These are phyloP conservation scores for Aegotheles bennettii DNA, from an alignment of 2,113 vertebrate species.

Conservation along the genomic window DNA sequence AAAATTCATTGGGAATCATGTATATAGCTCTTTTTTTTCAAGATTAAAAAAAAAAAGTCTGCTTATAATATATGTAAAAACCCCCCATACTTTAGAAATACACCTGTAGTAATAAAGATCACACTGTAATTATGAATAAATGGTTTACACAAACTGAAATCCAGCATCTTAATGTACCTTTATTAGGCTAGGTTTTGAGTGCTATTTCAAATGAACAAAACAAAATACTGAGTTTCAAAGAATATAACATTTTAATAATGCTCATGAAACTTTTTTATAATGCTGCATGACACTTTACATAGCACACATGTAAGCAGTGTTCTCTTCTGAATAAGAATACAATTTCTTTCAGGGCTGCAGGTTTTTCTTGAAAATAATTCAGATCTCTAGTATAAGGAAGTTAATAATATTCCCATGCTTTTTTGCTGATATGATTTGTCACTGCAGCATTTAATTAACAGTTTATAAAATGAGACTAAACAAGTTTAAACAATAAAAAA, in stretches of 20 bases:
- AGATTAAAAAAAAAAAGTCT: not conserved
- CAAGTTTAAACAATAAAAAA: too few relatives aligned
- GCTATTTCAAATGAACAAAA: not conserved
- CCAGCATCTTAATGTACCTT: not conserved
- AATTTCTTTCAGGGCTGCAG: not conserved
- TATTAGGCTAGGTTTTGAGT: not conserved
- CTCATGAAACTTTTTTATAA: not conserved
- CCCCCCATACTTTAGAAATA: not conserved
- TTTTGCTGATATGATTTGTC: not conserved
- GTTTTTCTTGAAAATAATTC: not conserved
- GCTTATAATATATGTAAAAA: not conserved
- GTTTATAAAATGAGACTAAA: not conserved
- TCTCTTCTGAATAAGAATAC: slow-evolving; percentile 1
- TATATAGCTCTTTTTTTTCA: not conserved
- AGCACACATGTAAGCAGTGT: not conserved
- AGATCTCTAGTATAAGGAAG: not conserved
- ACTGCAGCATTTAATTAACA: not conserved
- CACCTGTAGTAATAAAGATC: not conserved
- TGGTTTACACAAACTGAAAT: not conserved
- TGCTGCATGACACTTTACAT: not conserved
- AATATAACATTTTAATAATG: not conserved
- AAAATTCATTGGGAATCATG: not conserved
- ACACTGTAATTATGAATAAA: not conserved
- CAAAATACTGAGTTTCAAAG: not conserved
- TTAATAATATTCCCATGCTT: not conserved